Conservation (phyloP, 2,797 vertebrate genomes). For the Sebastes variabilis region DNA sequence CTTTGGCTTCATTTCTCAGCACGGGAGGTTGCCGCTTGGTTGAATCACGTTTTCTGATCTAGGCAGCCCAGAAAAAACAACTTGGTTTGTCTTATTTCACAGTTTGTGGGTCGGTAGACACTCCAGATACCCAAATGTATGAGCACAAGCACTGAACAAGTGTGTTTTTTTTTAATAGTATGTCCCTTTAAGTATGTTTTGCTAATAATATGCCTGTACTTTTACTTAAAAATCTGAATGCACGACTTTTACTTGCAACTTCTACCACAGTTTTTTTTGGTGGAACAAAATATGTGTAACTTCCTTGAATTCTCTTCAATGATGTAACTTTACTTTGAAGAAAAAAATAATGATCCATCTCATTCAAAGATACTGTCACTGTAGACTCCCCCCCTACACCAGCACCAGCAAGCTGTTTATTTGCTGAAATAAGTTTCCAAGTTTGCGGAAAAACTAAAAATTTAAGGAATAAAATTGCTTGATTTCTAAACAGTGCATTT, state of each 20-base stretch:
- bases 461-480: constrained; percentile 22
- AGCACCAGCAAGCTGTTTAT: constrained; percentile 9
- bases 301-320: constrained; percentile 4
- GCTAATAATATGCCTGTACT: not conserved
- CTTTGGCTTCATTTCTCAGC: no score
- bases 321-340: not conserved
- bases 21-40: no score
- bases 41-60: no score
- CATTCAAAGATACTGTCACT: constrained; percentile 21
- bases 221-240: not conserved
- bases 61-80: no score
- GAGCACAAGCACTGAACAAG: no score
- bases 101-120: no score
- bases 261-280: not conserved
- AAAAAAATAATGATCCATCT: not conserved
- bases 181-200: not conserved
- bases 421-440: constrained; percentile 16
- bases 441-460: constrained; percentile 24
- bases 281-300: not conserved
- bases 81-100: no score
- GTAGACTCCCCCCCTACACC: not conserved
- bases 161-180: no score
- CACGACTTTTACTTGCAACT: not conserved
- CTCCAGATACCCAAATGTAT: no score
- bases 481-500: constrained; percentile 18